These are phyloP conservation scores for Blastobasis adustella DNA, from an alignment of 2,888 invertebrate genomes.

Conservation along the genomic window DNA sequence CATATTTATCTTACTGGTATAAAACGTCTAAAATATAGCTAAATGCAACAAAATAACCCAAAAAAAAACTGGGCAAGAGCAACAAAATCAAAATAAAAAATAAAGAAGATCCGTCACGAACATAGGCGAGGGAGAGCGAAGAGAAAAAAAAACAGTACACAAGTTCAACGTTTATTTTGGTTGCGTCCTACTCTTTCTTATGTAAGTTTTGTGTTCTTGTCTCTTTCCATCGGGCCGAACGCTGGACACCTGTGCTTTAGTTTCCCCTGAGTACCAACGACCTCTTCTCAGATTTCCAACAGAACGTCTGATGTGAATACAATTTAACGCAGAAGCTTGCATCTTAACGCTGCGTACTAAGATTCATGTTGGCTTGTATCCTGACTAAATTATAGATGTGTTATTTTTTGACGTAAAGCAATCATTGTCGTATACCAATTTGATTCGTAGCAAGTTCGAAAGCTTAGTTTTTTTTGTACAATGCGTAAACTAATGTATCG, in stretches of 20 bases:
- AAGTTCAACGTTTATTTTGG: constrained; percentile 75
- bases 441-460: constrained; percentile 64
- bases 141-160: constrained; percentile 64
- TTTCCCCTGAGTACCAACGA: constrained; percentile 75
- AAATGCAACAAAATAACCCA: constrained; percentile 69
- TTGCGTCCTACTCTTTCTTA: constrained; percentile 52
- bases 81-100: constrained; percentile 59
- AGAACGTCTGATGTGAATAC: constrained; percentile 41
- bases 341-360: constrained; percentile 23
- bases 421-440: constrained; percentile 73
- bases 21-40: constrained; percentile 62
- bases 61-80: constrained; percentile 52
- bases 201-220: constrained; percentile 27
- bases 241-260: constrained; percentile 76
- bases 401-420: constrained; percentile 63
- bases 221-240: constrained; percentile 57
- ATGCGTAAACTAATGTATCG: constrained; percentile 67
- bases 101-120: constrained; percentile 70
- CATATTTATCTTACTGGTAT: constrained; percentile 41
- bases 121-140: constrained; percentile 73
- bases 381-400: constrained; percentile 50
- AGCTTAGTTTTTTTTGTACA: constrained; percentile 46
- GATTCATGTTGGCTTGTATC: constrained; percentile 25
- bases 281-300: constrained; percentile 47
- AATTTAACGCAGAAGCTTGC: constrained; percentile 27